Evolutionary conservation across 2,797 vertebrate genomes (phyloP).

Genomic region (Scleropages formosus): DNA sequence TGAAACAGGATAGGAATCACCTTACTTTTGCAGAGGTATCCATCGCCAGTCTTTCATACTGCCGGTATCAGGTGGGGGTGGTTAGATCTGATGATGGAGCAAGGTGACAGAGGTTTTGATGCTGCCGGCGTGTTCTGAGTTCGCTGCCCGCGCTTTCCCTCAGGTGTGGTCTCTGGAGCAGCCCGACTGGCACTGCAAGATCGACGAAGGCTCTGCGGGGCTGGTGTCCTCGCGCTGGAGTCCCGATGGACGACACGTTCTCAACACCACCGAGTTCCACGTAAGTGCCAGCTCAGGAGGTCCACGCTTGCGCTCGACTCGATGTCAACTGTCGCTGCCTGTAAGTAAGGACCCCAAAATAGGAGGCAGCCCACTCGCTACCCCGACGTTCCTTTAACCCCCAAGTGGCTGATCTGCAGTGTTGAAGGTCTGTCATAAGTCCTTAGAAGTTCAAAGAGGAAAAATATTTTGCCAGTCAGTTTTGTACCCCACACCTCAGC

Average conservation of each 20-base stretch:
- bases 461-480: too few relatives aligned
- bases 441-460: neutral
- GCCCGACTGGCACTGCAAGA: constrained; percentile 95
- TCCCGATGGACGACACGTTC: constrained; percentile 95
- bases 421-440: neutral
- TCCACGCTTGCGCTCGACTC: constrained; percentile 33
- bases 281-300: constrained; percentile 76
- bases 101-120: too few relatives aligned
- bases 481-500: too few relatives aligned
- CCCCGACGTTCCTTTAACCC: constrained; percentile 61
- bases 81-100: neutral
- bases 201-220: constrained; percentile 94
- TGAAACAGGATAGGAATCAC: neutral
- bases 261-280: constrained; percentile 97
- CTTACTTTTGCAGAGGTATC: constrained; percentile 79
- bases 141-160: neutral
- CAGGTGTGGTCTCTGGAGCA: constrained; percentile 88
- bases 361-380: constrained; percentile 52
- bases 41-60: constrained; percentile 78
- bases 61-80: constrained; percentile 22
- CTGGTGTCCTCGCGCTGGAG: constrained; percentile 94
- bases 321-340: constrained; percentile 76
- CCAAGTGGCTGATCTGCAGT: constrained; percentile 22
- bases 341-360: constrained; percentile 71
- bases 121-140: rapidly evolving